A percentile compares a stretch with the other conserved stretches of the same genome.
phyloP scores from a whole-genome alignment of 1,140 invertebrate genomes.

The Nautilus pompilius region DNA sequence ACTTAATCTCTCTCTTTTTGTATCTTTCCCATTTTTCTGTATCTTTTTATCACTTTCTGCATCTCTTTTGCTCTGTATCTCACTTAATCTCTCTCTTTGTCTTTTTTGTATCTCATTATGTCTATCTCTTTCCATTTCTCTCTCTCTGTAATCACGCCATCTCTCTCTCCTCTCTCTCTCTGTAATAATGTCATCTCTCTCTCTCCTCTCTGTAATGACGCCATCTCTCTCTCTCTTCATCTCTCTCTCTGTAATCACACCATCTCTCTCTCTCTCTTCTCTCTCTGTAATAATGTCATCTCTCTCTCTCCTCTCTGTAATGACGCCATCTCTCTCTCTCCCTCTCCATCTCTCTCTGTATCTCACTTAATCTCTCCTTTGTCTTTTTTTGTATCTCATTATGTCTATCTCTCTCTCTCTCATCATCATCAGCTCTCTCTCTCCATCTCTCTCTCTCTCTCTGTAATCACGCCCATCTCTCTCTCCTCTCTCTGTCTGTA shows the following conservation, averaged over 20 bases:
- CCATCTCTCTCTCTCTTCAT: not conserved
- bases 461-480: not conserved
- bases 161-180: not conserved
- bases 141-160: not conserved
- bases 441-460: not conserved
- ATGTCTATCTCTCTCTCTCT: not conserved
- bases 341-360: not conserved
- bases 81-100: not conserved
- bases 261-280: not conserved
- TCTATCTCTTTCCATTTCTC: not conserved
- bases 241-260: not conserved
- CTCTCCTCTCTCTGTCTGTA: not conserved
- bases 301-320: not conserved
- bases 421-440: not conserved
- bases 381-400: not conserved
- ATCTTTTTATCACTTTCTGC: not conserved
- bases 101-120: not conserved
- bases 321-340: not conserved
- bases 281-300: not conserved
- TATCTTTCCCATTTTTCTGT: not conserved
- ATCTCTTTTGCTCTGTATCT: not conserved
- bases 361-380: not conserved
- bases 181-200: not conserved
- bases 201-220: not conserved
- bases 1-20: not conserved